Evolutionary conservation across 53 echinoderm and acorn worm species (phyloP).

Genomic region (Pentamera pediparva): DNA sequence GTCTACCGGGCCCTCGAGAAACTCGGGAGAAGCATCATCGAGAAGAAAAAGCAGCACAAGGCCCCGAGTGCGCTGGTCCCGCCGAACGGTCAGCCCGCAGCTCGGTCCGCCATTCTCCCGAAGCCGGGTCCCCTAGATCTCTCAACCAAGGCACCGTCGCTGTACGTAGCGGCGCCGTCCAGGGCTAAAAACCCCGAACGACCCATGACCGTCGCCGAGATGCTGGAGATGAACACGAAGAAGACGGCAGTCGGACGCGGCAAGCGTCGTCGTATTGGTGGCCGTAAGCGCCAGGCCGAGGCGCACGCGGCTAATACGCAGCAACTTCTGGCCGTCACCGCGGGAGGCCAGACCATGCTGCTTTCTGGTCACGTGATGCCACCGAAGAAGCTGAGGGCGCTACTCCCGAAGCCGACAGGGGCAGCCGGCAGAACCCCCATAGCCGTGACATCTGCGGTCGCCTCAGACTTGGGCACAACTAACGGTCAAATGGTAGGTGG

Average conservation of each 20-base stretch:
- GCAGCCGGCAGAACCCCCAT: too few species aligned
- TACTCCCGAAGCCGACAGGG: constrained; percentile 22
- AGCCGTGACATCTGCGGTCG: too few species aligned
- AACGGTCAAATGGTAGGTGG: too few species aligned
- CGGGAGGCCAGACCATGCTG: not conserved
- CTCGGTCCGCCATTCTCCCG: not conserved
- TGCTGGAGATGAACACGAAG: not conserved
- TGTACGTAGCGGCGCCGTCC: too few species aligned
- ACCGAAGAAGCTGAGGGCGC: constrained; percentile 4
- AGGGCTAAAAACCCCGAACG: not conserved
- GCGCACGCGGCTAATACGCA: too few species aligned
- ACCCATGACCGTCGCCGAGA: constrained; percentile 20
- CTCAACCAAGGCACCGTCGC: too few species aligned
- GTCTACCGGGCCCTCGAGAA: constrained; percentile 65
- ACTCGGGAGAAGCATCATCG: constrained; percentile 52
- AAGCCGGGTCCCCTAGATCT: not conserved
- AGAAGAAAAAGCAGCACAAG: constrained; percentile 46
- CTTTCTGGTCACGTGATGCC: not conserved
- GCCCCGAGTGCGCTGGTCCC: not conserved
- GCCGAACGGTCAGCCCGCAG: not conserved
- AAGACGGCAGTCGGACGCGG: not conserved
- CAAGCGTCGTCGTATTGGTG: too few species aligned
- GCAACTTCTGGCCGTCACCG: not conserved
- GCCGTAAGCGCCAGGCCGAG: not conserved
- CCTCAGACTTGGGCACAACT: too few species aligned